A percentile compares a stretch with the other conserved stretches of the same genome.
These are phyloP conservation scores for Chelon auratus DNA, from an alignment of 2,797 vertebrate genomes.

Conservation along the genomic window DNA sequence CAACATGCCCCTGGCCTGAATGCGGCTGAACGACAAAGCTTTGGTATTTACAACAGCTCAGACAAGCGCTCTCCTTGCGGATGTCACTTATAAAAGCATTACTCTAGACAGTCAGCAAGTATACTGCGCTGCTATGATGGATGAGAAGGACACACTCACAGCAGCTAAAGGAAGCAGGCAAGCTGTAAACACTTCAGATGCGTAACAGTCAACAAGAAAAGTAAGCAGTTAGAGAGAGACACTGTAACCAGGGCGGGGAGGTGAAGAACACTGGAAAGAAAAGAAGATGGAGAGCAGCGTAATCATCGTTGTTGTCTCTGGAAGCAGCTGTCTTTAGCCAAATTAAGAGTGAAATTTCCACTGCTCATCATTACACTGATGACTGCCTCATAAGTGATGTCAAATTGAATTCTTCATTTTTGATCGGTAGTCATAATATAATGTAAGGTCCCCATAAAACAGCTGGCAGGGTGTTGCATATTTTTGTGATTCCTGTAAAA, in stretches of 20 bases:
- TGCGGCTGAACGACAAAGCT: conserved; percentile 35
- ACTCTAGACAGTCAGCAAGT: conserved; percentile 48
- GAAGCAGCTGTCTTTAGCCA: conserved; percentile 22
- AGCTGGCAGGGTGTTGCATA: no score
- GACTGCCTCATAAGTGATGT: not conserved
- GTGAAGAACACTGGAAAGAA: conserved; percentile 9
- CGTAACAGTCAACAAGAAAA: conserved; percentile 37
- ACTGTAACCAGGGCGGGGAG: conserved; percentile 9
- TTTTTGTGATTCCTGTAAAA: no score
- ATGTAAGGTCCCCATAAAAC: no score
- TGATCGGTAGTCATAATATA: no score
- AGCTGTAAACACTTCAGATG: conserved; percentile 52
- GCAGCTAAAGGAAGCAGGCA: conserved; percentile 37
- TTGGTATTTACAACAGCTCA: conserved; percentile 31
- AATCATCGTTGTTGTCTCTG: conserved; percentile 33
- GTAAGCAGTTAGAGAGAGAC: not conserved
- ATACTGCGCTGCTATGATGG: conserved; percentile 21
- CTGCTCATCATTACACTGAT: conserved; percentile 7
- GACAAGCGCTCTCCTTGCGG: conserved; percentile 14
- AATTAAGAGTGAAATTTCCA: not conserved
- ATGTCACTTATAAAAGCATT: conserved; percentile 69
- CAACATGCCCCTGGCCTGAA: not conserved
- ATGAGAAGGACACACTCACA: conserved; percentile 39
- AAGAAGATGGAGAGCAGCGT: conserved; percentile 5
- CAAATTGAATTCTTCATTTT: no score